Conservation (phyloP, 2,888 invertebrate species). For the Cephus nigrinus region DNA sequence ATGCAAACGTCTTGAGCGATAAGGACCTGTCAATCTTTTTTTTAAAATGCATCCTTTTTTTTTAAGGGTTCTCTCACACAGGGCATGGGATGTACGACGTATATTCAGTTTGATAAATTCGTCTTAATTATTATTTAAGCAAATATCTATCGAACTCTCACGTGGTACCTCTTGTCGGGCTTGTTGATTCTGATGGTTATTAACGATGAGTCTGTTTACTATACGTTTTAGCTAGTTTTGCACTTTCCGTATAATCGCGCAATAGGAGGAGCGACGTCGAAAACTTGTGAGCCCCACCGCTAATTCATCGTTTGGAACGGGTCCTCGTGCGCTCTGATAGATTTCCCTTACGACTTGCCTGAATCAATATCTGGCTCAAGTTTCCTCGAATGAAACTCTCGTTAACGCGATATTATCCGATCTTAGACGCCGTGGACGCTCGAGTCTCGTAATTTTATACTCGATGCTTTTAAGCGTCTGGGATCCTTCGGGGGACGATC, state of each 20-base stretch:
- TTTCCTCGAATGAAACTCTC: conserved; percentile 38
- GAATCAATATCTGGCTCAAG: conserved; percentile 46
- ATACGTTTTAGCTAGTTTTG: background rate
- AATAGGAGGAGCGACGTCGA: background rate
- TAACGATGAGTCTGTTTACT: background rate
- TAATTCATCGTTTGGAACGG: conserved; percentile 6
- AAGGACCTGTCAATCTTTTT: background rate
- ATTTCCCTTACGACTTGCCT: conserved; percentile 43
- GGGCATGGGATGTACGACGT: fast-evolving
- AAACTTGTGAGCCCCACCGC: background rate
- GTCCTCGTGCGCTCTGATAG: conserved; percentile 36
- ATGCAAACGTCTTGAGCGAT: background rate
- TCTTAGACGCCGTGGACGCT: background rate
- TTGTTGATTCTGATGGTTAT: background rate
- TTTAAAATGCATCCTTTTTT: no score
- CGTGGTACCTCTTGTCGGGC: background rate
- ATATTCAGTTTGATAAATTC: no score
- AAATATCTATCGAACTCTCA: no score
- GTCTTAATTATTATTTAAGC: no score
- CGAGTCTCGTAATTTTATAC: background rate
- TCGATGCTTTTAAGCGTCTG: background rate
- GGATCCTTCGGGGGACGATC: background rate
- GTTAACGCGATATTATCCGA: conserved; percentile 32
- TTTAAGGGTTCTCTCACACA: no score
- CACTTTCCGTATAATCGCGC: background rate